A percentile compares a stretch with the other conserved stretches of the same genome.
These are phyloP conservation scores for Drosophila conformis DNA, from an alignment of 2,888 invertebrate species.

Conservation along the genomic window DNA sequence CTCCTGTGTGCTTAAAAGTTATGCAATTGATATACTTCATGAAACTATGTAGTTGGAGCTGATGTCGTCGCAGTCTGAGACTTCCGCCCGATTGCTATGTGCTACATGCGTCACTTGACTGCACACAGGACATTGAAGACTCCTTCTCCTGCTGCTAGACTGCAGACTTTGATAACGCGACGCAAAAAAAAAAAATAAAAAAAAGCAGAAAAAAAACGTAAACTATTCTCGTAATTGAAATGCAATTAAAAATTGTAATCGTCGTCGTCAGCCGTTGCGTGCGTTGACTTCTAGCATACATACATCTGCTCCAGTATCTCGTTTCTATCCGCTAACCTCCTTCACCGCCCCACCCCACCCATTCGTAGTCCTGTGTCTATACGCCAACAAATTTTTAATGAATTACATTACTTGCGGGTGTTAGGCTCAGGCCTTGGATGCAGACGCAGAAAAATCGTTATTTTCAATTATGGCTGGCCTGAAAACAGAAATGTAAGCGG, in stretches of 20 bases:
- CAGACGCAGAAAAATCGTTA: slow-evolving; percentile 63
- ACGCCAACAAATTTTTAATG: slow-evolving; percentile 75
- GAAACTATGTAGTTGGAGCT: slow-evolving; percentile 25
- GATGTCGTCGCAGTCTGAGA: slow-evolving; percentile 23
- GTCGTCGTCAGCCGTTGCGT: slow-evolving; percentile 57
- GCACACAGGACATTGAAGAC: slow-evolving; percentile 44
- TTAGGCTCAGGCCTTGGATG: slow-evolving; percentile 55
- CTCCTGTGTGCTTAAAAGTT: slow-evolving; percentile 47
- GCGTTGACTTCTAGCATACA: slow-evolving; percentile 59
- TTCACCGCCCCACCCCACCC: not conserved
- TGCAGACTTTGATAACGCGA: not conserved
- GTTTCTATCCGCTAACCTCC: not conserved
- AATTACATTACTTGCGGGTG: slow-evolving; percentile 83
- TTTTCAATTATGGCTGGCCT: slow-evolving; percentile 72
- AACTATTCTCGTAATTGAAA: slow-evolving; percentile 82
- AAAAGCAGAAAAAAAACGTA: slow-evolving; percentile 15
- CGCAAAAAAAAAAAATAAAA: not conserved
- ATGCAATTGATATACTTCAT: slow-evolving; percentile 69
- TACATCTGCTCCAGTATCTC: slow-evolving; percentile 4
- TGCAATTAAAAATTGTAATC: slow-evolving; percentile 82
- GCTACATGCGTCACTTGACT: slow-evolving; percentile 50
- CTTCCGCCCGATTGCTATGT: slow-evolving; percentile 33
- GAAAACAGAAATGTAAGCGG: slow-evolving; percentile 37
- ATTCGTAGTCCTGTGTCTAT: slow-evolving; percentile 34
- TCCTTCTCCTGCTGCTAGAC: slow-evolving; percentile 24